phyloP scores from a whole-genome alignment of 2,113 vertebrate species.

The Herpailurus yagouaroundi region DNA sequence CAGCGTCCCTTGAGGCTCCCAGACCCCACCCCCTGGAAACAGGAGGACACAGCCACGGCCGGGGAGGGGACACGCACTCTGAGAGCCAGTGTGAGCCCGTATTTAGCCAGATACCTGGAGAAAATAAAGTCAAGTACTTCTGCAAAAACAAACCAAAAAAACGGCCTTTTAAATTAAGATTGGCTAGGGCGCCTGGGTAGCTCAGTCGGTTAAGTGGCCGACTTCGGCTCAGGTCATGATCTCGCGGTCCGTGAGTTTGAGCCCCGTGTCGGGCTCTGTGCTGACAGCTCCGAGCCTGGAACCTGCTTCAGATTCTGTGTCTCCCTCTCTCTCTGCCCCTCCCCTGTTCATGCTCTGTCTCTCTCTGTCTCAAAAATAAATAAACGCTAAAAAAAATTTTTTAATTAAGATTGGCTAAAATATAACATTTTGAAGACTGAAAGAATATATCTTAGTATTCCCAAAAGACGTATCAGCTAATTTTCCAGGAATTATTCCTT shows the following conservation, averaged over 20 bases:
- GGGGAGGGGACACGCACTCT: rapidly evolving
- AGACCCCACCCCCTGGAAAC: not conserved
- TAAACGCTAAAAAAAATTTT: not conserved
- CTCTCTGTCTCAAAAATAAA: not conserved
- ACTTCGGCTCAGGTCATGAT: too few species aligned
- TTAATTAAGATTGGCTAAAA: not conserved
- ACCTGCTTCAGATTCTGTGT: too few species aligned
- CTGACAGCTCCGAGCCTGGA: too few species aligned
- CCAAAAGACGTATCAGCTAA: not conserved
- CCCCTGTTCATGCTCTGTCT: too few species aligned
- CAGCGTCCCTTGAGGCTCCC: not conserved
- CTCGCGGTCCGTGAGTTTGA: too few species aligned
- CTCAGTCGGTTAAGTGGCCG: too few species aligned
- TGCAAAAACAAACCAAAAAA: not conserved
- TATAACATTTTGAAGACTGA: not conserved
- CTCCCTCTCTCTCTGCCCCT: too few species aligned
- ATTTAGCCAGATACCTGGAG: not conserved
- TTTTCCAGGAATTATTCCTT: not conserved
- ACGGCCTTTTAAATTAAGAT: not conserved
- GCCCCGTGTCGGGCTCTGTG: too few species aligned
- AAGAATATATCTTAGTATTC: not conserved
- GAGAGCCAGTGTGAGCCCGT: not conserved
- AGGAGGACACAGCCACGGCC: not conserved
- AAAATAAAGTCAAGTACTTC: not conserved
- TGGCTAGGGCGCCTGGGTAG: not conserved